phyloP scores from a whole-genome alignment of 2,888 invertebrate genomes.

The Drosophila rellima region DNA sequence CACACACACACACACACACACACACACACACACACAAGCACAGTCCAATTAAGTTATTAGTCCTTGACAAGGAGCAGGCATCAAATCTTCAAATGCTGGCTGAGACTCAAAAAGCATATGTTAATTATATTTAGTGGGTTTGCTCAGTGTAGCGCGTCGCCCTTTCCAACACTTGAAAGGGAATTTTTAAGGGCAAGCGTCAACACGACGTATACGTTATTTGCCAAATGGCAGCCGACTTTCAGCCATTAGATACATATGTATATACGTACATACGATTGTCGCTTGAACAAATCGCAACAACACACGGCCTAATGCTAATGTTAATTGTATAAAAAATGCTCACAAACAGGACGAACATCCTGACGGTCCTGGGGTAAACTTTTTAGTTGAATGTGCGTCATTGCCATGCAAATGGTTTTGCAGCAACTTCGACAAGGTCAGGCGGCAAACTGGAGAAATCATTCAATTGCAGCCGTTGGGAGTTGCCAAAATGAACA shows the following conservation, averaged over 20 bases:
- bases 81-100: conserved; percentile 53
- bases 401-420: conserved; percentile 9
- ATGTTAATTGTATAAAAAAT: conserved; percentile 67
- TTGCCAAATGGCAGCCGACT: conserved; percentile 5
- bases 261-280: conserved; percentile 28
- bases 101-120: conserved; percentile 70
- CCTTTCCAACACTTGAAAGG: conserved; percentile 54
- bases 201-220: conserved; percentile 58
- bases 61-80: conserved; percentile 3
- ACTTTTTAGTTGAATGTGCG: conserved; percentile 32
- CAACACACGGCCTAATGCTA: conserved; percentile 34
- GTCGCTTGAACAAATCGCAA: conserved; percentile 63
- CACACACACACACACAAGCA: conserved; percentile 54
- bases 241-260: conserved; percentile 61
- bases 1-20: conserved; percentile 8
- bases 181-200: conserved; percentile 62
- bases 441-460: conserved; percentile 33
- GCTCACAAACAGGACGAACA: conserved; percentile 3
- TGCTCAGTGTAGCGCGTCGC: conserved; percentile 43
- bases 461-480: conserved; percentile 38
- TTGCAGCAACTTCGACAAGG: conserved; percentile 52
- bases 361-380: conserved; percentile 13
- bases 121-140: conserved; percentile 62
- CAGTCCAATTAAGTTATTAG: conserved; percentile 80
- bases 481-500: conserved; percentile 25